Conservation (phyloP, 1,140 invertebrate genomes). For the Conopomorpha cramerella region DNA sequence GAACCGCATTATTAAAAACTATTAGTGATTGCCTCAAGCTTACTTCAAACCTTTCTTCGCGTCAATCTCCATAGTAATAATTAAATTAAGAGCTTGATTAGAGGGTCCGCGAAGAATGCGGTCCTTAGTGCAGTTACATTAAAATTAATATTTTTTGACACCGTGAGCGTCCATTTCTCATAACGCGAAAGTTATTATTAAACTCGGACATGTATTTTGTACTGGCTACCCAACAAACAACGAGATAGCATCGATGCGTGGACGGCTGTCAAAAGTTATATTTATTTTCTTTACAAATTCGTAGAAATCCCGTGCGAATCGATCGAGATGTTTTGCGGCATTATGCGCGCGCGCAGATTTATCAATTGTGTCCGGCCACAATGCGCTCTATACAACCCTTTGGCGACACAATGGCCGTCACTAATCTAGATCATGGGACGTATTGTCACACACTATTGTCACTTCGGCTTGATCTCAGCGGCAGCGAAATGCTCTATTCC, state of each 20-base stretch:
- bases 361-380: constrained; percentile 27
- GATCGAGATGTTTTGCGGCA: constrained; percentile 50
- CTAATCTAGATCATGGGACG: constrained; percentile 56
- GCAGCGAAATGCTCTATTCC: constrained; percentile 27
- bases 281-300: constrained; percentile 60
- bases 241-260: constrained; percentile 44
- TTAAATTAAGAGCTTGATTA: constrained; percentile 47
- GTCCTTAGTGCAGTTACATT: too few species aligned
- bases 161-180: too few species aligned
- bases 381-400: constrained; percentile 48
- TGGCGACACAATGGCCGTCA: constrained; percentile 55
- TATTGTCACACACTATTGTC: constrained; percentile 38
- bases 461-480: too few species aligned
- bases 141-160: too few species aligned
- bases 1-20: constrained; percentile 47
- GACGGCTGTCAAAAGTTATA: constrained; percentile 57
- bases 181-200: constrained; percentile 17
- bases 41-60: too few species aligned
- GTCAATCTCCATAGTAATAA: too few species aligned
- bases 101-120: too few species aligned
- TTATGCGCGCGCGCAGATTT: constrained; percentile 27
- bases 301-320: constrained; percentile 53
- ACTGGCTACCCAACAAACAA: constrained; percentile 44
- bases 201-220: constrained; percentile 30
- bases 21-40: constrained; percentile 29